These are phyloP conservation scores for Geotrypetes seraphini DNA, from an alignment of 2,797 vertebrate species.

Conservation along the genomic window DNA sequence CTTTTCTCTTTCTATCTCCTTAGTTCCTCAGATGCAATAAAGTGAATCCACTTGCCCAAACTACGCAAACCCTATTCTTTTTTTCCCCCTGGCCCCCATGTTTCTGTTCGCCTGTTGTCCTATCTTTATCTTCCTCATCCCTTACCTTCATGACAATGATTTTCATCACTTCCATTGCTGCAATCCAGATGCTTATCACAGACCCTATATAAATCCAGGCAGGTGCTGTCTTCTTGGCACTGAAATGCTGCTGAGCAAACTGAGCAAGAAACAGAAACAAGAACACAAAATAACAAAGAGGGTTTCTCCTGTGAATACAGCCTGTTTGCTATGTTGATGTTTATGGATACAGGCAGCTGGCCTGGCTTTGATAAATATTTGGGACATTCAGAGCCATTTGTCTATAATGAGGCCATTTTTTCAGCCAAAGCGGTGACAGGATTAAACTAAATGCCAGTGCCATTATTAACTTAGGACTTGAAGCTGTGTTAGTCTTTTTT, in stretches of 20 bases:
- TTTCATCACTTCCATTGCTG: slow-evolving; percentile 61
- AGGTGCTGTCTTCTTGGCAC: slow-evolving; percentile 72
- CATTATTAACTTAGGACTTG: no score
- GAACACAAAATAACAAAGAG: background rate
- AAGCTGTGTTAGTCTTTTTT: no score
- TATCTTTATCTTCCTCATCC: background rate
- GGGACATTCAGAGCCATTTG: no score
- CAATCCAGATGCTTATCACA: slow-evolving; percentile 76
- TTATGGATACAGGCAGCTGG: fast-evolving
- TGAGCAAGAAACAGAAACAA: slow-evolving; percentile 20
- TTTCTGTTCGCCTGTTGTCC: no score
- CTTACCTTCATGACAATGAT: slow-evolving; percentile 68
- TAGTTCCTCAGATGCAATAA: background rate
- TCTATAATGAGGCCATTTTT: no score
- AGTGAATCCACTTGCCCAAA: background rate
- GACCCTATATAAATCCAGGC: slow-evolving; percentile 71
- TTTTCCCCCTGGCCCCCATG: no score
- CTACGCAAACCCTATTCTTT: no score
- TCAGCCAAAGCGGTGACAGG: no score
- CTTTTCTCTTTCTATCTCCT: no score
- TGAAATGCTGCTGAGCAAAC: slow-evolving; percentile 77
- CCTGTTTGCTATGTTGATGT: fast-evolving
- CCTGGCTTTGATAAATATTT: no score
- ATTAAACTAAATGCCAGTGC: no score
- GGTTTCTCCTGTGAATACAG: fast-evolving